Evolutionary conservation across 2,888 invertebrate species (phyloP).

Genomic region (Heteropelma amictum): DNA sequence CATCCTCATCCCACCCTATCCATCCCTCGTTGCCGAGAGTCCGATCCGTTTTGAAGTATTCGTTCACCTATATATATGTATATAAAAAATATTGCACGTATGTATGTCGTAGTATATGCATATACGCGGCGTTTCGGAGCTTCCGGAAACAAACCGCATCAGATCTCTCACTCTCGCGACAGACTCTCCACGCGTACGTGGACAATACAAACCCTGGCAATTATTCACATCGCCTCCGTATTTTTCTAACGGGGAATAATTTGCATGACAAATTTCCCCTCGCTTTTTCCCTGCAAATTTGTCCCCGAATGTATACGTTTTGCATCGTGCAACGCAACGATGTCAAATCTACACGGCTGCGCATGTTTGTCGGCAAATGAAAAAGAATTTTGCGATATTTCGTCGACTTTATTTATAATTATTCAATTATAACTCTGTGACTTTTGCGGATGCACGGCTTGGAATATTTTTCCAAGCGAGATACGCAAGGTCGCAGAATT

Average conservation of each 20-base stretch:
- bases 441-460: too few species aligned
- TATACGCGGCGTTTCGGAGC: background rate
- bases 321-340: background rate
- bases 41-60: constrained; percentile 35
- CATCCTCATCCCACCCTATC: background rate
- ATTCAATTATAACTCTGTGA: too few species aligned
- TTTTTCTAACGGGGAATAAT: constrained; percentile 31
- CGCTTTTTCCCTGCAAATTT: background rate
- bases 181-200: background rate
- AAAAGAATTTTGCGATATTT: background rate
- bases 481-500: too few species aligned
- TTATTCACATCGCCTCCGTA: constrained; percentile 37
- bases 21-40: constrained; percentile 24
- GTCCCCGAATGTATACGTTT: background rate
- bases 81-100: too few species aligned
- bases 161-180: background rate
- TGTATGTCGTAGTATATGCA: background rate
- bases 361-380: too few species aligned
- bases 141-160: constrained; percentile 10
- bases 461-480: too few species aligned
- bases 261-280: constrained; percentile 19
- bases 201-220: constrained; percentile 43
- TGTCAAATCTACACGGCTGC: too few species aligned
- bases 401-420: too few species aligned
- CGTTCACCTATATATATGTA: constrained; percentile 5